Percentiles rank a stretch among this genome's conserved stretches.
These are phyloP conservation scores for Bombus balteatus DNA, from an alignment of 1,140 invertebrate species.

Conservation along the genomic window DNA sequence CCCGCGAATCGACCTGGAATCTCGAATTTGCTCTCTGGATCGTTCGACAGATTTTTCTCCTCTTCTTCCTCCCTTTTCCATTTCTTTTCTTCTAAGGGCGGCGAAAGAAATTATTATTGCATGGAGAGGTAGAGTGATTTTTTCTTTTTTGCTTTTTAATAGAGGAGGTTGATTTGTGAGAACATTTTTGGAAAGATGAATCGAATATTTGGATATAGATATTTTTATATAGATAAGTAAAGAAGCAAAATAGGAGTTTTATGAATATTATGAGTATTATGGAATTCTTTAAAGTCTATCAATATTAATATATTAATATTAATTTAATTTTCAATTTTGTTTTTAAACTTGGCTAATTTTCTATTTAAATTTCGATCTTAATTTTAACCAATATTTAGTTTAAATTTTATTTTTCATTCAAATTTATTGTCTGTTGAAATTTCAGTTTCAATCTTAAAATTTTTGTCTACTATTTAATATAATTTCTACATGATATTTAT, in stretches of 20 bases:
- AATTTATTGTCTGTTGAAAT: too few relatives aligned
- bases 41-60: slow-evolving; percentile 1
- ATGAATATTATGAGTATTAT: too few relatives aligned
- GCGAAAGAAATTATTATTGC: not conserved
- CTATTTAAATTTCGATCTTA: not conserved
- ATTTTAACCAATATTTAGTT: not conserved
- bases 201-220: not conserved
- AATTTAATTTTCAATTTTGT: too few relatives aligned
- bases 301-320: too few relatives aligned
- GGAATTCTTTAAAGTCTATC: not conserved
- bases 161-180: too few relatives aligned
- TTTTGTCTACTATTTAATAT: too few relatives aligned
- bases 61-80: too few relatives aligned
- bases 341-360: not conserved
- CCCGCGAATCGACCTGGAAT: slow-evolving; percentile 48
- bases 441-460: too few relatives aligned
- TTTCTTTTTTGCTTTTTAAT: not conserved
- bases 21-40: slow-evolving; percentile 34
- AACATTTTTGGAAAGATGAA: not conserved
- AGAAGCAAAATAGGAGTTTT: too few relatives aligned
- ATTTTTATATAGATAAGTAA: too few relatives aligned
- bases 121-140: accelerated
- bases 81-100: not conserved
- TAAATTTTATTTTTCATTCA: not conserved
- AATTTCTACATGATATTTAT: too few relatives aligned